Base-by-base conservation (phyloP, 2,113 vertebrate genomes). In the Motacilla tschutschensis region DNA sequence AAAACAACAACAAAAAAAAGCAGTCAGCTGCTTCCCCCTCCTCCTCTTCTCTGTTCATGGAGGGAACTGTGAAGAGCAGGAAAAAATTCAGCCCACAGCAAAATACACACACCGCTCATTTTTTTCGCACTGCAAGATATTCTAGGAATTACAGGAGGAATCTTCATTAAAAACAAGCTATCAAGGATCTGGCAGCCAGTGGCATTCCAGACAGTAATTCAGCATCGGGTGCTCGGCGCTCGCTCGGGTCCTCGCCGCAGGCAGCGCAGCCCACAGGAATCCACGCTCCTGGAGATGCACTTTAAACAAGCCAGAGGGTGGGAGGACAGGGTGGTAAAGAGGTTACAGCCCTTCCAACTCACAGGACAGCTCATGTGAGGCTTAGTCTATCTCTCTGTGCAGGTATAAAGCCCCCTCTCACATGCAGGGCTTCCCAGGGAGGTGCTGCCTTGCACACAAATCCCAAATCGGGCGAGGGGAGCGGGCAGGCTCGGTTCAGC, bases 21-120 rank as follows among this genome's bases (percentile, higher is more conserved):
- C 94, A 96, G 95, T 96, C 95, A 96, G 93, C 94, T 93, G 94
- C 95, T 96, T 93, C 85, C 65, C 80, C 85, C 94, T 63, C 85
- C 94, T 90, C 55, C 66, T 82, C 93, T 75, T 91, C 87, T 90
- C 93, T 60, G 81, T 88, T 91, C 94, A 94, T 4, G 12, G 90
- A 91, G 93, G 77, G 92, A 96, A 94, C 79, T 93, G 90, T 87
- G 79, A 92, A 91, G 44, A 94, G 47, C 79, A 79, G 79, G 85
- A 66, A 89, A 87, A 93, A 93, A 89, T 80, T 89, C 94, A 94
- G 93, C 93, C 94, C 94, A 92, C 93, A 92, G 91, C 82, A 95
- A 94, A 94, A 94, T 87, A 94, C 79, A 94, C 84, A 94, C 78
- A 77, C 44, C 57, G 35, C 85, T 95, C 76, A 7, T 82, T 89